Percentiles rank a stretch among this genome's conserved stretches.
phyloP scores from a whole-genome alignment of 1,140 invertebrate genomes.

The Drosophila cardini region DNA sequence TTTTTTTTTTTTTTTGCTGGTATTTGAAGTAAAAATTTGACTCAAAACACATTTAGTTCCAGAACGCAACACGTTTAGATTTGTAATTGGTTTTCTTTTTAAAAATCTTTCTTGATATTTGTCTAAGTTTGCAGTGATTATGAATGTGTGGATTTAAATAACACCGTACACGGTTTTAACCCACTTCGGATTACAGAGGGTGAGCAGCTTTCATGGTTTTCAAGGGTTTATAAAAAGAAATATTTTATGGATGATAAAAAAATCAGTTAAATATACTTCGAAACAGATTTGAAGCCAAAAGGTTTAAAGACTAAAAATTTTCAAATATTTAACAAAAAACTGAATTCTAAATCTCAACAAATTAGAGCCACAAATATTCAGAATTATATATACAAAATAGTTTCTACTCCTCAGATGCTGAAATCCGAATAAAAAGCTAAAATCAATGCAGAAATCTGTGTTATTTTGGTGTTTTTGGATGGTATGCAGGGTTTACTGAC shows the following conservation, averaged over 20 bases:
- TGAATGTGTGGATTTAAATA: slow-evolving; percentile 22
- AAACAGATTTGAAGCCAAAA: no score
- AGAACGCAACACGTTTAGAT: slow-evolving; percentile 75
- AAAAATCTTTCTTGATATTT: slow-evolving; percentile 55
- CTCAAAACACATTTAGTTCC: slow-evolving; percentile 80
- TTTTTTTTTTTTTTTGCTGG: slow-evolving; percentile 26
- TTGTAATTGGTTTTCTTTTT: slow-evolving; percentile 58
- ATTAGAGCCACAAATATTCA: no score
- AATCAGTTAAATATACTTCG: no score
- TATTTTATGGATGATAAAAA: no score
- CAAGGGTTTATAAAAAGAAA: no score
- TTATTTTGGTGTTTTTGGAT: slow-evolving; percentile 42
- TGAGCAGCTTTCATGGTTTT: not conserved
- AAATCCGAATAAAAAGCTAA: not conserved
- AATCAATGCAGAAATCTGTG: slow-evolving; percentile 2
- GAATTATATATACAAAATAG: not conserved
- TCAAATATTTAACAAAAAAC: no score
- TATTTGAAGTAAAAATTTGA: slow-evolving; percentile 77
- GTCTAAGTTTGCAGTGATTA: slow-evolving; percentile 46
- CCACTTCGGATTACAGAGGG: not conserved
- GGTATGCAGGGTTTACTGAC: slow-evolving; percentile 57
- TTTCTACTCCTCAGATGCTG: no score
- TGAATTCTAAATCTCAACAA: no score
- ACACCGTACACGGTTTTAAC: slow-evolving; percentile 1
- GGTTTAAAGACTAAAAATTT: no score